Percentiles rank a stretch among this genome's conserved stretches.
Conservation (phyloP, 1,140 invertebrate genomes). For the Wiebesia pumilae region DNA sequence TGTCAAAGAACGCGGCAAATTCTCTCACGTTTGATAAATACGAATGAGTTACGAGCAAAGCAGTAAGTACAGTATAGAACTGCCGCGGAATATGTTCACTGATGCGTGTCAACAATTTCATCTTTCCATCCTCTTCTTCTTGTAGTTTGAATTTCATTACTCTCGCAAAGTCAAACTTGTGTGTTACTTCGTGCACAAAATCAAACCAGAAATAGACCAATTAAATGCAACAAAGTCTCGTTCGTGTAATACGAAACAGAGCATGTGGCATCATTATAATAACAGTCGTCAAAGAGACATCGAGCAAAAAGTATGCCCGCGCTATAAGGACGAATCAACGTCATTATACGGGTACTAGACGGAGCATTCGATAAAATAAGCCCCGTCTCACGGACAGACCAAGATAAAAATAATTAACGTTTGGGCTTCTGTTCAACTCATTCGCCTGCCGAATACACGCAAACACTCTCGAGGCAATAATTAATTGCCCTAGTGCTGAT, state of each 20-base stretch:
- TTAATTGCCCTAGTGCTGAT: constrained; percentile 46
- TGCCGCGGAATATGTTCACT: neutral
- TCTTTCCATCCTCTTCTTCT: neutral
- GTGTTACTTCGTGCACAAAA: neutral
- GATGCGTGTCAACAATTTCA: constrained; percentile 7
- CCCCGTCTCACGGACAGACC: neutral
- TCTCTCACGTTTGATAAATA: neutral
- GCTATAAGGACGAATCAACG: neutral
- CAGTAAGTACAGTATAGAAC: neutral
- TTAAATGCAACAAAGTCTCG: constrained; percentile 14
- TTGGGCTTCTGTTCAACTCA: constrained; percentile 4
- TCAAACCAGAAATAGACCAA: constrained; percentile 30
- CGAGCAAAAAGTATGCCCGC: constrained; percentile 2
- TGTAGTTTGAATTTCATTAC: neutral
- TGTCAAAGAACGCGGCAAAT: neutral
- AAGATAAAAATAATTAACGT: constrained; percentile 45
- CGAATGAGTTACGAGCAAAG: neutral
- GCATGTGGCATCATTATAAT: neutral
- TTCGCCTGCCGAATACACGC: constrained; percentile 3
- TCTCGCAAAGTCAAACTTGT: neutral
- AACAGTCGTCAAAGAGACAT: constrained; percentile 26
- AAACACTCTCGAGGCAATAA: neutral
- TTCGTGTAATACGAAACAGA: constrained; percentile 35
- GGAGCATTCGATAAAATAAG: neutral
- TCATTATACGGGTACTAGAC: neutral